phyloP scores from a whole-genome alignment of 1,140 invertebrate genomes.

The Sycophila sp. region DNA sequence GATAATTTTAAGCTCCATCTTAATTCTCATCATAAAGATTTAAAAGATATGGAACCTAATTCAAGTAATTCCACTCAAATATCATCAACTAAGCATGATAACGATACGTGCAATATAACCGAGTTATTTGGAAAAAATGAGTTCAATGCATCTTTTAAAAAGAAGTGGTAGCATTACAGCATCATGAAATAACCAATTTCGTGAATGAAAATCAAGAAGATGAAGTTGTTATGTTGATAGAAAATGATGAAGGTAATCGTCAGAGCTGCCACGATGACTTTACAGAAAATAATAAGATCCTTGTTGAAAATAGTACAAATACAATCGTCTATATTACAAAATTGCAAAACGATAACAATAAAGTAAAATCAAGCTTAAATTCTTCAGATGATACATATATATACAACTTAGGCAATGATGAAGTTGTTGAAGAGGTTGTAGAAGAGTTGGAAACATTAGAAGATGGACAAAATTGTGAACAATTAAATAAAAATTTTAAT shows the following conservation, averaged over 20 bases:
- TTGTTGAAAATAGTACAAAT: conserved; percentile 54
- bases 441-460: conserved; percentile 52
- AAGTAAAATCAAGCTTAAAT: too few relatives aligned
- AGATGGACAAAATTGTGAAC: conserved; percentile 31
- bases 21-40: conserved; percentile 4
- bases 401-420: too few relatives aligned
- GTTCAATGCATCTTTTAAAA: too few relatives aligned
- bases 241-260: conserved; percentile 52
- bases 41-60: too few relatives aligned
- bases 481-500: neutral
- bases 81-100: too few relatives aligned
- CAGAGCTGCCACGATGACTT: conserved; percentile 47
- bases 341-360: conserved; percentile 47
- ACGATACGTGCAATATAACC: too few relatives aligned
- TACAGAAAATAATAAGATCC: conserved; percentile 49
- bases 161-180: too few relatives aligned
- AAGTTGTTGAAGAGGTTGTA: conserved; percentile 53
- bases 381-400: too few relatives aligned
- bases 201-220: conserved; percentile 49
- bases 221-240: conserved; percentile 62
- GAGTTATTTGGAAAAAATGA: too few relatives aligned
- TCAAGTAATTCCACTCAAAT: too few relatives aligned
- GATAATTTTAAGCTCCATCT: too few relatives aligned
- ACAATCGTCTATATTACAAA: conserved; percentile 62
- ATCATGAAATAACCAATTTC: too few relatives aligned